Evolutionary conservation across 2,888 invertebrate genomes (phyloP), one percentile per base, ranked within the genome.

Genomic region (Alloplasta piceator): DNA sequence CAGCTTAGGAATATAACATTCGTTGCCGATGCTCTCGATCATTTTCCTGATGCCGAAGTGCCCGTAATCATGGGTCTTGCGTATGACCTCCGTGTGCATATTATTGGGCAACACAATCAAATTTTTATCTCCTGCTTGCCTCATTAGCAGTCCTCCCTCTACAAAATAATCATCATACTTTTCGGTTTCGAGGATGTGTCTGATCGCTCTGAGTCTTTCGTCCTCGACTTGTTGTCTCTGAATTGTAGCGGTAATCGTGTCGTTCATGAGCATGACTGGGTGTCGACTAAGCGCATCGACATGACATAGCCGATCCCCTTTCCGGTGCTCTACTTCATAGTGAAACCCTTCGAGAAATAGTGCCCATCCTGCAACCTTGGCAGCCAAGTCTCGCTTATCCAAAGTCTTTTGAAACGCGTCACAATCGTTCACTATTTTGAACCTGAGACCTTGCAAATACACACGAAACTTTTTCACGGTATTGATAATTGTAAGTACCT

Each of bases 391-490:
- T n/a, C n/a, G n/a, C n/a, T n/a, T n/a, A n/a, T n/a, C n/a, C n/a
- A n/a, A n/a, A n/a, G n/a, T n/a, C n/a, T 80, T 43, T 7, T 58
- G 46, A 7, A 85, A 84, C 0, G 83, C 83, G 0, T 39, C 63
- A 38, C 85, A 86, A 58, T 85, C 85, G 0, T 84, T 86, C 0
- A 85, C 48, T 6, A 83, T 76, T 6, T 71, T 80, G 36, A 84
- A 84, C 5, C 36, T 9, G 0, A 83, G 70, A 0, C 82, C 81
- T 4, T 78, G 50, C 6, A 84, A 43, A 46, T 85, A 84, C 0
- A 82, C 72, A 4, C 82, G 74, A 63, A 87, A 89, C 56, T 86
- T 88, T 39, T 85, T 85, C 3, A 86, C n/a, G 0, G 87, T 85
- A 48, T 80, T 78, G 1, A 88, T 73, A 4, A 90, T 80, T 0